These are phyloP conservation scores for Melopsittacus undulatus DNA, from an alignment of 2,797 vertebrate genomes.

Conservation along the genomic window DNA sequence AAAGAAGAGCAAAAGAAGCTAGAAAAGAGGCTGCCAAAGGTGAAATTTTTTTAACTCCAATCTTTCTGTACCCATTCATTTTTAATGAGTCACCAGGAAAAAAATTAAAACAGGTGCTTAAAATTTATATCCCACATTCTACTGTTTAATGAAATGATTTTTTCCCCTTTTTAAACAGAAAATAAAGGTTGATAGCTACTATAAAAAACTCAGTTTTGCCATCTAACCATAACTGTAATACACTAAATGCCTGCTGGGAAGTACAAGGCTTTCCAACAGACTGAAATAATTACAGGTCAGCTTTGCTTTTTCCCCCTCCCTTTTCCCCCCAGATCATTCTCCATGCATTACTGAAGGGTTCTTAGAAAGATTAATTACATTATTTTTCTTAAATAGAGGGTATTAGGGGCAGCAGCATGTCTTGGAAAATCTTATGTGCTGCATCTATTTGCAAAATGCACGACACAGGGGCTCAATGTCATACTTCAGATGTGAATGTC, in stretches of 20 bases:
- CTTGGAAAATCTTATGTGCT: neutral
- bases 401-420: neutral
- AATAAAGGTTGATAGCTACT: neutral
- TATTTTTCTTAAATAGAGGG: neutral
- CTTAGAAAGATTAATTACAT: neutral
- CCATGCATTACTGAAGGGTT: neutral
- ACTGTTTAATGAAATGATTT: neutral
- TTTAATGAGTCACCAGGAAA: neutral
- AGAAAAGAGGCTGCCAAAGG: neutral
- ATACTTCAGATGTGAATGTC: neutral
- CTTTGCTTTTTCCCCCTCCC: neutral
- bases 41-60: neutral
- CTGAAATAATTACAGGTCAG: neutral
- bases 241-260: neutral
- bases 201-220: slow-evolving; percentile 1
- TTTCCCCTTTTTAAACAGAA: neutral
- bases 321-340: neutral
- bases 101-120: neutral
- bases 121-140: neutral
- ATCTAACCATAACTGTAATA: neutral
- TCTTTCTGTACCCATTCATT: neutral
- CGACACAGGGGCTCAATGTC: neutral
- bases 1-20: neutral
- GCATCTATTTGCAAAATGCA: neutral
- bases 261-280: neutral